Base-by-base conservation (phyloP, 2,888 invertebrate species). In the Acleris cristana region DNA sequence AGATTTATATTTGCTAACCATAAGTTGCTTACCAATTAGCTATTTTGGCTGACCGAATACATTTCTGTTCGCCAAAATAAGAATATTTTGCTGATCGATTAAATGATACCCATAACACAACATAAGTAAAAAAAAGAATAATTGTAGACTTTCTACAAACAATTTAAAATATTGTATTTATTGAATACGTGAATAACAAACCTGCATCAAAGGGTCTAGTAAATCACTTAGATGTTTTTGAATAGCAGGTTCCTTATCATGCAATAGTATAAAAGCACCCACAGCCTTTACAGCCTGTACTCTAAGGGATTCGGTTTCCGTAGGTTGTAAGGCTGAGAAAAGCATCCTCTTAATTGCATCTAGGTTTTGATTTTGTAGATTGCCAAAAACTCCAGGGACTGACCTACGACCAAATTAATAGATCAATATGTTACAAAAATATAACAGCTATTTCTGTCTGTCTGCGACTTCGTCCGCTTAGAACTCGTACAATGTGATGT, bases 351-450 rank as follows among this genome's bases (percentile, higher is more conserved):
- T 99, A 78, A 99, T 99, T 45, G 98, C 94, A 78, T 97, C 96
- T 73, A 99, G 87, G 87, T 99, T 98, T 82, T 97, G 96, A 71
- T 95, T 94, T 85, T 99, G 98, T 82, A 98, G 97, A 85, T 98
- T 98, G 49, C 99, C 99, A 94, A 99, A 99, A 63, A 99, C 97
- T 48, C 98, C 98, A 26, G 99, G 99, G 45, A 99, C 98, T 76
- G 97, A 95, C 73, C 97, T 97, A 86, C 71, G 85, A 71, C 70
- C n/a, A 53, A 62, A 30, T 34, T 26, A 44, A 16, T 44, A 51
- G 7, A 14, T 49, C 5, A 26, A 48, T 30, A 59, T 19, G 51
- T 30, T 18, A 30, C 7, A 30, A 30, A 34, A 34, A 49, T 14
- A 59, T 30, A 8, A 26, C 26, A 26, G 7, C 3, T 7, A 18